These are phyloP conservation scores for Avahi laniger DNA, from an alignment of 2,797 vertebrate species.

Conservation along the genomic window DNA sequence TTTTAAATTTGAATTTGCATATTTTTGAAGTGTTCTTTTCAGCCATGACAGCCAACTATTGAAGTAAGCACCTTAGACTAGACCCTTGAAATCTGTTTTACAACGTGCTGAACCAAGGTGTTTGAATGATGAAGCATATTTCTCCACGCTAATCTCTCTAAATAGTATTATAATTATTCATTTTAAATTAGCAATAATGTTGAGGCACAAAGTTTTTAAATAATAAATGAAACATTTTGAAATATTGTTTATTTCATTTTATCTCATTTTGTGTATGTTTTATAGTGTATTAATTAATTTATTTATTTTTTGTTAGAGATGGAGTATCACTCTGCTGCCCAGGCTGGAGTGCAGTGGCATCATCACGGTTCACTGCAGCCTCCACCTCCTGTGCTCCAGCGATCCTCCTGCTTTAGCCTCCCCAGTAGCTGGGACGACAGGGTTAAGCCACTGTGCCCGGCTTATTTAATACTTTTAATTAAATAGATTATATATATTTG, in stretches of 20 bases:
- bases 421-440: neutral
- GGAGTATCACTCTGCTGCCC: neutral
- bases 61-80: neutral
- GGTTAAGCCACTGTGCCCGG: neutral
- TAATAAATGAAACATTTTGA: neutral
- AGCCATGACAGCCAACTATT: neutral
- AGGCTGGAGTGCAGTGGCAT: neutral
- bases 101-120: neutral
- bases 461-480: neutral
- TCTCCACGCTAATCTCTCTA: neutral
- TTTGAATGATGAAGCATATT: neutral
- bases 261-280: neutral
- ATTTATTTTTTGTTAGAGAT: neutral
- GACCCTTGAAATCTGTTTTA: neutral
- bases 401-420: neutral
- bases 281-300: neutral
- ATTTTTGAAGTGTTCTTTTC: neutral
- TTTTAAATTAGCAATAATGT: constrained; percentile 19
- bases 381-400: neutral
- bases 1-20: constrained; percentile 15
- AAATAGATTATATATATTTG: neutral
- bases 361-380: neutral
- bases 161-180: neutral
- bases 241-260: neutral
- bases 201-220: neutral